phyloP scores from a whole-genome alignment of 2,888 invertebrate genomes.

The Nymphalis urticae region DNA sequence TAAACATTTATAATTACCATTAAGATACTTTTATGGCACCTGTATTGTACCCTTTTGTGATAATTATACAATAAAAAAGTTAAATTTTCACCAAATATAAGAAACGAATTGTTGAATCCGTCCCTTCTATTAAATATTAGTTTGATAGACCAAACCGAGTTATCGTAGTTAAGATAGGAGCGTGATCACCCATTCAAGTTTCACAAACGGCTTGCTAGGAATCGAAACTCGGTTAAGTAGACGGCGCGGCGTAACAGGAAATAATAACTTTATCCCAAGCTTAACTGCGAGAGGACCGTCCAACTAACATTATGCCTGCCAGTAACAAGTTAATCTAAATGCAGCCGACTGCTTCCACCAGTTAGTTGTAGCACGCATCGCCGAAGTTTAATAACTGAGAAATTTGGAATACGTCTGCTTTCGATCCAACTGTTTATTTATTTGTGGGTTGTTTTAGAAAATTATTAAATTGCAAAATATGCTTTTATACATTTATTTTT shows the following conservation, averaged over 20 bases:
- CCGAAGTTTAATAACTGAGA: constrained; percentile 72
- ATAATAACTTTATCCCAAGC: constrained; percentile 79
- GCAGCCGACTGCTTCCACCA: constrained; percentile 70
- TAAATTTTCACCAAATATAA: neutral
- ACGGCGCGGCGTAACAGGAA: constrained; percentile 75
- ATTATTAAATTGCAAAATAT: neutral
- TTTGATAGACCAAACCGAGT: constrained; percentile 65
- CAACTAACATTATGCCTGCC: constrained; percentile 80
- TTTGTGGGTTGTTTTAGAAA: neutral
- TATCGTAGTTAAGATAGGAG: constrained; percentile 69
- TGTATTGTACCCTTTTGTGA: too few relatives aligned
- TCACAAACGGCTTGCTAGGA: constrained; percentile 71
- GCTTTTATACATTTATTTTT: too few relatives aligned
- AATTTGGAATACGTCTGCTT: constrained; percentile 65
- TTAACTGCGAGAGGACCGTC: constrained; percentile 74
- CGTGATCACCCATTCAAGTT: constrained; percentile 77
- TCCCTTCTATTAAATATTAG: constrained; percentile 59
- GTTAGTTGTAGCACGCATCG: constrained; percentile 72
- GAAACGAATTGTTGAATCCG: constrained; percentile 29
- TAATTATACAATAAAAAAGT: too few relatives aligned
- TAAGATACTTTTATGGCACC: neutral
- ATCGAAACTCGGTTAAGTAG: constrained; percentile 76
- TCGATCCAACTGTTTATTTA: constrained; percentile 50
- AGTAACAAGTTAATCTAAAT: constrained; percentile 81
- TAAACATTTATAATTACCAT: neutral